phyloP scores from a whole-genome alignment of 2,797 vertebrate genomes.

The Pteronotus mesoamericanus region DNA sequence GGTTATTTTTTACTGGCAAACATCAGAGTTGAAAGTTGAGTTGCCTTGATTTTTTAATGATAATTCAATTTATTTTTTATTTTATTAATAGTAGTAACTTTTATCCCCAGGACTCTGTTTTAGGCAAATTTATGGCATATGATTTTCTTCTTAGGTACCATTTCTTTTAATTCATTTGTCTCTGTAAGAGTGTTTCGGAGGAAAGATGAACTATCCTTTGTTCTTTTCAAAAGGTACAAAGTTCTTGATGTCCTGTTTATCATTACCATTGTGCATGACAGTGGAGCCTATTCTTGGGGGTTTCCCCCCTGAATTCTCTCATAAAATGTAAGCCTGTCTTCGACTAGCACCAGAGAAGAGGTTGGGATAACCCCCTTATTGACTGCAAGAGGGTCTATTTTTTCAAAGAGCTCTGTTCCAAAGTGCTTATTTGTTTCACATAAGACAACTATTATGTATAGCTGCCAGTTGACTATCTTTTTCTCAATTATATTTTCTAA shows the following conservation, averaged over 20 bases:
- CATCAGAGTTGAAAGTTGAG: background rate
- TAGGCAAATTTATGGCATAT: background rate
- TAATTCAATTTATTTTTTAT: slow-evolving; percentile 3
- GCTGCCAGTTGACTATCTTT: background rate
- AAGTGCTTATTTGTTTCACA: background rate
- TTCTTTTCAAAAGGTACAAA: background rate
- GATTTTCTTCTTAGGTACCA: background rate
- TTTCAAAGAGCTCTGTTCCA: background rate
- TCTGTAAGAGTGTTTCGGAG: background rate
- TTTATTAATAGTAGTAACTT: slow-evolving; percentile 19
- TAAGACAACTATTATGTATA: background rate
- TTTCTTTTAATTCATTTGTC: background rate
- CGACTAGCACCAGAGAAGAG: background rate
- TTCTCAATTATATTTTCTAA: background rate
- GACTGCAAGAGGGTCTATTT: background rate
- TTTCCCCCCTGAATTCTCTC: background rate
- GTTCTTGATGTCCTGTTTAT: background rate
- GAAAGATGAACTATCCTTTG: background rate
- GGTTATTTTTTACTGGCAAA: background rate
- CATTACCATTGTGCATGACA: too few relatives aligned
- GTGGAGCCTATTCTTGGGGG: background rate
- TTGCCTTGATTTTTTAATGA: background rate
- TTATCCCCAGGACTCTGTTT: background rate
- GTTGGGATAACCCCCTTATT: background rate
- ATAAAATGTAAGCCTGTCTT: background rate